These are phyloP conservation scores for Rotaria sp. DNA, from an alignment of 2,888 invertebrate genomes.

Conservation along the genomic window DNA sequence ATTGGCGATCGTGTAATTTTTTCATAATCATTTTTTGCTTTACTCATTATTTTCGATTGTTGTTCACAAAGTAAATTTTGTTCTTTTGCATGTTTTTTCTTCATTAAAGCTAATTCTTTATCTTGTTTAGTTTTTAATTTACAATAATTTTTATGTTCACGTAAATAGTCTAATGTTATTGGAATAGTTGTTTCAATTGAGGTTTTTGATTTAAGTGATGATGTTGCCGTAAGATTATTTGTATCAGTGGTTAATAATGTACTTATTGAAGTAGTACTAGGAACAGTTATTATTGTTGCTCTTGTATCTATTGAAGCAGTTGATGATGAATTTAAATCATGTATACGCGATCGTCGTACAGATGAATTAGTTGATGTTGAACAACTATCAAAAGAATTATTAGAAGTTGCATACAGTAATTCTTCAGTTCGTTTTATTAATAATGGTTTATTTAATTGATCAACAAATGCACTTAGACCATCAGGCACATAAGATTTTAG, in stretches of 20 bases:
- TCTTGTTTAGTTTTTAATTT: constrained; percentile 89
- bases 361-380: not conserved
- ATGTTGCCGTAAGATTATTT: not conserved
- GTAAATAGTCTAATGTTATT: constrained; percentile 50
- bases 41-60: constrained; percentile 72
- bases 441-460: constrained; percentile 81
- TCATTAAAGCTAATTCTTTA: constrained; percentile 73
- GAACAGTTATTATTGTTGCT: not conserved
- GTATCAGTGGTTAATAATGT: constrained; percentile 59
- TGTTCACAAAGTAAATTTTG: constrained; percentile 73
- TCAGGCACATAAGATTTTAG: constrained; percentile 98
- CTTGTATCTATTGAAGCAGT: not conserved
- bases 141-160: constrained; percentile 49
- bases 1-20: not conserved
- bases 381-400: not conserved
- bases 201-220: constrained; percentile 43
- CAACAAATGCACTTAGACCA: constrained; percentile 96
- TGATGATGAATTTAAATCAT: not conserved
- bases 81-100: constrained; percentile 86
- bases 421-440: constrained; percentile 38
- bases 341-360: not conserved
- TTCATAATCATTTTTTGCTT: constrained; percentile 34
- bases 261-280: not conserved
- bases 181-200: constrained; percentile 46
- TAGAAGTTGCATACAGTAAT: not conserved